Conservation (phyloP, 2,113 vertebrate genomes). For the Steatornis caripensis region DNA sequence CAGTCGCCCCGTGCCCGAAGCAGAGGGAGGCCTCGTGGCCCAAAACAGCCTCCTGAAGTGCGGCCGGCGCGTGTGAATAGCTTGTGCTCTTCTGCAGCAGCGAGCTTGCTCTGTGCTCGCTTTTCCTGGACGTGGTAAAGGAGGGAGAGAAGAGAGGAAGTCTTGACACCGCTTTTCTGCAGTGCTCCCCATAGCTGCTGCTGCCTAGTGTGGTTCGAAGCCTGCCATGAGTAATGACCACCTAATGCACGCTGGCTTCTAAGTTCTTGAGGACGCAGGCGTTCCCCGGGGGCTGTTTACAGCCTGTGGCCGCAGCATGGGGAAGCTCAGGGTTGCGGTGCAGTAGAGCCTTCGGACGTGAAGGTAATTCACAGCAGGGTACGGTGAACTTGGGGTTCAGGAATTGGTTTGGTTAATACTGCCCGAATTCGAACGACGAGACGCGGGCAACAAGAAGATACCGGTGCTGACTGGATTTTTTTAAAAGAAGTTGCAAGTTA, state of each 20-base stretch:
- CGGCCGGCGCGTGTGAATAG: too few species aligned
- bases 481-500: background rate
- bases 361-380: background rate
- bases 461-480: background rate
- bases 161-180: too few species aligned
- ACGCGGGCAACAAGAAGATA: fast-evolving
- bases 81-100: too few species aligned
- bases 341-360: background rate
- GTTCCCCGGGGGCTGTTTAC: background rate
- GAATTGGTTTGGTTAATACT: background rate
- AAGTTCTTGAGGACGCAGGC: background rate
- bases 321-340: background rate
- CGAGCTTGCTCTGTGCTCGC: too few species aligned
- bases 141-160: too few species aligned
- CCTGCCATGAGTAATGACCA: background rate
- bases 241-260: background rate
- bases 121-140: too few species aligned
- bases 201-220: too few species aligned
- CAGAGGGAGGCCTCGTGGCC: too few species aligned
- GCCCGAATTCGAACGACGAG: background rate
- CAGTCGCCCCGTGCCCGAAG: too few species aligned
- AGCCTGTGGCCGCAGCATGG: background rate
- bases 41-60: too few species aligned
- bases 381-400: background rate
- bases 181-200: too few species aligned